phyloP scores from a whole-genome alignment of 2,888 invertebrate species.

The Rhimphoctona megacephalus region DNA sequence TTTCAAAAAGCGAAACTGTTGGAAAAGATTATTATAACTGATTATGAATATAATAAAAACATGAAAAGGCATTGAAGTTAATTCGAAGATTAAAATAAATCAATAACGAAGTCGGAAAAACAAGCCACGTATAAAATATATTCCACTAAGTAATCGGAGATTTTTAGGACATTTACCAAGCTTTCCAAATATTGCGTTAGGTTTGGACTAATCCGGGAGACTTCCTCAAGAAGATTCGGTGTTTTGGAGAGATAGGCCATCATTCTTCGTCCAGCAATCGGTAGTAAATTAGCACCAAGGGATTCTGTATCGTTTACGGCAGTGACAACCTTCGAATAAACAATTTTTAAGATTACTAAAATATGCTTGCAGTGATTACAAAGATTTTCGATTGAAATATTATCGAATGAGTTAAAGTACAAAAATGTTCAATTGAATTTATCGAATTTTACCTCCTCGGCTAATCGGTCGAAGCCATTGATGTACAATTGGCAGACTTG shows the following conservation, averaged over 20 bases:
- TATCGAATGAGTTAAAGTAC: slow-evolving; percentile 77
- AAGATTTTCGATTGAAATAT: slow-evolving; percentile 83
- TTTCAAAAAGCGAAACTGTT: too few relatives aligned
- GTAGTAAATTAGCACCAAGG: slow-evolving; percentile 90
- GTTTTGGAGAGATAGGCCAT: slow-evolving; percentile 88
- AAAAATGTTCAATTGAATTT: not conserved
- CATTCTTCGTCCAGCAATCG: slow-evolving; percentile 93
- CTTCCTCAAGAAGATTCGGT: slow-evolving; percentile 88
- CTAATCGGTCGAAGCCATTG: slow-evolving; percentile 87
- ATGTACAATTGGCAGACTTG: slow-evolving; percentile 90
- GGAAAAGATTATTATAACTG: too few relatives aligned
- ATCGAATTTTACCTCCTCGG: slow-evolving; percentile 87
- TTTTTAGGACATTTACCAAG: slow-evolving; percentile 82
- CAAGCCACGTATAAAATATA: too few relatives aligned
- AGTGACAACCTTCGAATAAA: slow-evolving; percentile 86
- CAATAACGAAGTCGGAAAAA: too few relatives aligned
- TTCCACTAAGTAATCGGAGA: too few relatives aligned
- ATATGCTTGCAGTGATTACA: not conserved
- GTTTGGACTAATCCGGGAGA: slow-evolving; percentile 92
- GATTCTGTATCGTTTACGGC: slow-evolving; percentile 89
- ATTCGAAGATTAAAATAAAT: too few relatives aligned
- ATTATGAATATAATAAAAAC: too few relatives aligned
- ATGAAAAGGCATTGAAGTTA: too few relatives aligned
- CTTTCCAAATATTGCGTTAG: slow-evolving; percentile 91
- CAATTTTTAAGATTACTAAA: not conserved